Evolutionary conservation across 2,113 vertebrate genomes (phyloP), one percentile per base, ranked within the genome.

Genomic region (Seriola dumerili): DNA sequence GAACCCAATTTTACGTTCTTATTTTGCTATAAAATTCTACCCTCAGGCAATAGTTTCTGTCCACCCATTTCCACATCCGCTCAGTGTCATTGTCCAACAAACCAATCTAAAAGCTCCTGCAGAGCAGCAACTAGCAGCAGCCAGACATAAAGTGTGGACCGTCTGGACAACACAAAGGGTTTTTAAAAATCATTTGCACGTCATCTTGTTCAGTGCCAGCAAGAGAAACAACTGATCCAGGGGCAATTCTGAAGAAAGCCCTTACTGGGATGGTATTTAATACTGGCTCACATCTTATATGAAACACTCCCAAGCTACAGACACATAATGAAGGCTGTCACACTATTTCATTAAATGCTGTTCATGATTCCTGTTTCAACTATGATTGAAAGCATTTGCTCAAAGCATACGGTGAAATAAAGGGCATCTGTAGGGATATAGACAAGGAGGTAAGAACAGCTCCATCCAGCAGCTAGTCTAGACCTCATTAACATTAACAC

Each of bases 31-130:
- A 55, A n/a, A 65, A 34, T 55, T n/a, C n/a, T 74, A 25, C 46
- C 14, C 29, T 61, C 16, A 23, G 57, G 29, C 50, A n/a, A n/a
- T 9, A 52, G 50, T 52, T 52, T 52, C 19, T 52, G 2, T 52
- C 19, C 17, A 21, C 2, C 14, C 11, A 72, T 72, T 74, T 79
- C 42, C 81, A 72, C 10, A 71, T 63, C 19, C 4, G 23, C 62
- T 44, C n/a, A 3, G n/a, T 50, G 65, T 48, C 48, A 58, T 8
- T 11, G 72, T 65, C 16, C 2, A 4, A 55, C 29, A 74, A 55
- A 50, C 58, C 32, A 69, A 57, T 52, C n/a, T 17, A 65, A 46
- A 81, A 66, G 16, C 78, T 78, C 46, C 50, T n/a, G 5, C 59
- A 81, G 52, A 70, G 50, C 17, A 50, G 21, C 54, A 29, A n/a